A percentile compares a stretch with the other conserved stretches of the same genome.
These are phyloP conservation scores for Botrylloides violaceus DNA, from an alignment of 23 tunicate species.

Conservation along the genomic window DNA sequence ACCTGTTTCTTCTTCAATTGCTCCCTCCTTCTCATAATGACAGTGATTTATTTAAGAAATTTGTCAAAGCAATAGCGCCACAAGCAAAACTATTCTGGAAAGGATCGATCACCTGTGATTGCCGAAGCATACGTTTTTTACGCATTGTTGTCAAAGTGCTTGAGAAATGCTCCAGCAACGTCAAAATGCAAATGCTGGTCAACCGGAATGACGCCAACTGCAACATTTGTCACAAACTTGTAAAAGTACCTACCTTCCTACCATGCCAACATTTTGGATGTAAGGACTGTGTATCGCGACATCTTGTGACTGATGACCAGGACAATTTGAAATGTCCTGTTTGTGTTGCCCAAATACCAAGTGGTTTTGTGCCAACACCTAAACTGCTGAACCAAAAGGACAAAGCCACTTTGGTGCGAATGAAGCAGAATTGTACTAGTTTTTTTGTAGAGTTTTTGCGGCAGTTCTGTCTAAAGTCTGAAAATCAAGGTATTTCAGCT, in stretches of 20 bases:
- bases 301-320: neutral
- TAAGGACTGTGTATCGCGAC: slow-evolving; percentile 9
- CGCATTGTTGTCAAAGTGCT: slow-evolving; percentile 31
- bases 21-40: slow-evolving; percentile 15
- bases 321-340: slow-evolving; percentile 18
- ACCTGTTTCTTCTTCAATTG: slow-evolving; percentile 41
- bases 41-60: slow-evolving; percentile 6
- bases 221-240: slow-evolving; percentile 21
- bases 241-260: neutral
- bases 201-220: slow-evolving; percentile 36
- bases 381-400: slow-evolving; percentile 20
- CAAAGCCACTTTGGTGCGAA: neutral
- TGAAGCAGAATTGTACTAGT: slow-evolving; percentile 11
- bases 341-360: slow-evolving; percentile 30
- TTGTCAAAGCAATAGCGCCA: slow-evolving; percentile 24
- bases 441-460: neutral
- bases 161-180: slow-evolving; percentile 20
- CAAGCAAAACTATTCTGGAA: slow-evolving; percentile 37
- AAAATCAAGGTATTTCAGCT: neutral
- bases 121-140: slow-evolving; percentile 22
- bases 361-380: slow-evolving; percentile 14
- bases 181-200: slow-evolving; percentile 20
- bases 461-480: slow-evolving; percentile 31
- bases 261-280: slow-evolving; percentile 4
- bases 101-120: slow-evolving; percentile 11